phyloP scores from a whole-genome alignment of 1,140 invertebrate genomes.

The Lethocerus indicus region DNA sequence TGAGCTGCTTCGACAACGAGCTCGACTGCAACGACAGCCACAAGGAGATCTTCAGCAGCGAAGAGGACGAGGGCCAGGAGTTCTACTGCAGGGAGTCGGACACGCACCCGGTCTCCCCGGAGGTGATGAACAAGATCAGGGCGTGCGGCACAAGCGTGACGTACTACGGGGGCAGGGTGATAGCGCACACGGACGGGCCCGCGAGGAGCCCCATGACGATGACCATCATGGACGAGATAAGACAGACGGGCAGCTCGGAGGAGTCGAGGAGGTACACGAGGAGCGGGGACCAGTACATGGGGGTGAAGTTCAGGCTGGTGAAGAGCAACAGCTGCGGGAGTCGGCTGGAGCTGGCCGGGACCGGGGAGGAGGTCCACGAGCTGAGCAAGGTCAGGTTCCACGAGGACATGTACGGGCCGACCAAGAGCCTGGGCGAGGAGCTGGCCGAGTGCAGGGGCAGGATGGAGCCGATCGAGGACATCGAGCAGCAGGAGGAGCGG shows the following conservation, averaged over 20 bases:
- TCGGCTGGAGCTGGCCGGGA: conserved; percentile 54
- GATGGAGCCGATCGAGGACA: conserved; percentile 17
- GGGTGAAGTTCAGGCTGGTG: conserved; percentile 34
- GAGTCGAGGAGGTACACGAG: conserved; percentile 9
- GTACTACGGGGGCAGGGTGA: conserved; percentile 67
- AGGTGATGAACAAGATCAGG: conserved; percentile 68
- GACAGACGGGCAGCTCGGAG: conserved; percentile 4
- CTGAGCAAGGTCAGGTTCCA: conserved; percentile 35
- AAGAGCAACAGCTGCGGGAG: conserved; percentile 75
- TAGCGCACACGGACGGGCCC: conserved; percentile 42
- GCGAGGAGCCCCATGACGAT: conserved; percentile 38
- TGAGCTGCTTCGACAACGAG: conserved; percentile 27
- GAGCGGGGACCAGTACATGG: conserved; percentile 7
- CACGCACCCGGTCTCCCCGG: conserved; percentile 25
- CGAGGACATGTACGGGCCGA: conserved; percentile 9
- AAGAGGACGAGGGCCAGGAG: conserved; percentile 17
- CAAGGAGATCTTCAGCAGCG: conserved; percentile 20
- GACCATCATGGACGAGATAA: conserved; percentile 46
- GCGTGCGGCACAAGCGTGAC: conserved; percentile 71
- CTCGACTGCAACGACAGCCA: conserved; percentile 23
- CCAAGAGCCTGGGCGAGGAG: conserved; percentile 10
- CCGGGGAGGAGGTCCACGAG: conserved; percentile 35
- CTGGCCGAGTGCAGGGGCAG: conserved; percentile 9
- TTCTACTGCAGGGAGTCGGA: conserved; percentile 23
- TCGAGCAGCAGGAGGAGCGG: conserved; percentile 9